These are phyloP conservation scores for Tetrao urogallus DNA, from an alignment of 2,113 vertebrate genomes.

Conservation along the genomic window DNA sequence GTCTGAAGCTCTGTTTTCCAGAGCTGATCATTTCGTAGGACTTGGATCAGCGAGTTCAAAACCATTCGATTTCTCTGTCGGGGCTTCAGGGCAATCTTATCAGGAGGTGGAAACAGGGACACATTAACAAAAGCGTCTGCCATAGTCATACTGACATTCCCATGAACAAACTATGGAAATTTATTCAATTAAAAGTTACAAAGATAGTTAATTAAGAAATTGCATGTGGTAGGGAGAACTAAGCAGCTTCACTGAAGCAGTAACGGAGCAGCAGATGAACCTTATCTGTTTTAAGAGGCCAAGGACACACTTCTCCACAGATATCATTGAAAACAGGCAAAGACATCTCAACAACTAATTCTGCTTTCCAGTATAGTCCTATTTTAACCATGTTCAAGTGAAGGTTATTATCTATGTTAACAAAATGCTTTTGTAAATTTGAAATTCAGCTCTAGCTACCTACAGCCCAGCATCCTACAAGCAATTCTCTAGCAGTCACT, in stretches of 20 bases:
- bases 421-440: not conserved
- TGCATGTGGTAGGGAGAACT: fast-evolving
- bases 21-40: not conserved
- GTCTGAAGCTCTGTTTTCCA: not conserved
- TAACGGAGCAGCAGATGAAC: not conserved
- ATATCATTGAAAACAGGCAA: not conserved
- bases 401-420: not conserved
- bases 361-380: not conserved
- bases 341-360: not conserved
- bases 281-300: not conserved
- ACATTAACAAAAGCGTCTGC: not conserved
- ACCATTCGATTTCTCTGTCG: not conserved
- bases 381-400: not conserved
- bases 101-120: not conserved
- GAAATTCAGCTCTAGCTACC: not conserved
- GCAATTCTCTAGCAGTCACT: not conserved
- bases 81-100: not conserved
- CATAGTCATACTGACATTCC: not conserved
- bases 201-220: not conserved
- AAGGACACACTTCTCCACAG: not conserved
- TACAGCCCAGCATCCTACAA: not conserved
- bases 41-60: not conserved
- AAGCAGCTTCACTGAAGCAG: not conserved
- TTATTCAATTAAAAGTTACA: not conserved
- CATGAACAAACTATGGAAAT: not conserved